A percentile compares a stretch with the other conserved stretches of the same genome.
phyloP scores from a whole-genome alignment of 2,797 vertebrate genomes.

The Sebastes ruberrimus region DNA sequence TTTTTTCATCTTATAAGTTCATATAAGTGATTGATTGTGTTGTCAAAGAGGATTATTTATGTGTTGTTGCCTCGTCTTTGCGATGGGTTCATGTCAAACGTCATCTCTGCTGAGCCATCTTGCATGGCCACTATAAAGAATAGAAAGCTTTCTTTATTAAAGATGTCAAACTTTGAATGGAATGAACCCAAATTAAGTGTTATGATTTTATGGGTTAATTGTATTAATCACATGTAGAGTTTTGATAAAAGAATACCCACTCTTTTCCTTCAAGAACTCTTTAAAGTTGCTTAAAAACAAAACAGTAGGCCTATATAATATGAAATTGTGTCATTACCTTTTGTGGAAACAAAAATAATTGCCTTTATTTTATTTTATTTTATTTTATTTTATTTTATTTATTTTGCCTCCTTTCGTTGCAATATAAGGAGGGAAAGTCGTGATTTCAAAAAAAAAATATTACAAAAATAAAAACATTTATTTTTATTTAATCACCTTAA shows the following conservation, averaged over 20 bases:
- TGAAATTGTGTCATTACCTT: no score
- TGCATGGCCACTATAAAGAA: background rate
- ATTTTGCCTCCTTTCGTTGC: background rate
- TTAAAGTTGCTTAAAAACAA: background rate
- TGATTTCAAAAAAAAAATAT: no score
- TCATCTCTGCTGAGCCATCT: conserved; percentile 35
- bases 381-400: background rate
- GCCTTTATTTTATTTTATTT: no score
- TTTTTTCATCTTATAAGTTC: background rate
- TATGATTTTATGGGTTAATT: background rate
- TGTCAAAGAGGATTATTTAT: background rate
- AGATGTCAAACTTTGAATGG: background rate
- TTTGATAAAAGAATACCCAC: background rate
- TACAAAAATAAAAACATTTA: no score
- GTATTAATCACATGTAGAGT: background rate
- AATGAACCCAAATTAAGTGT: accelerated
- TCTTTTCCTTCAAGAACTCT: background rate
- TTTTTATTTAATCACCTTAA: no score
- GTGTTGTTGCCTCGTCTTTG: background rate
- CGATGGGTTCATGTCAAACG: conserved; percentile 1
- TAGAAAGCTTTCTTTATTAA: background rate
- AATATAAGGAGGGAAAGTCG: no score
- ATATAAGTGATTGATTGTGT: background rate
- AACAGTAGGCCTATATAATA: no score
- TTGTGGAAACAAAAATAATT: no score